Evolutionary conservation across 2,797 vertebrate species (phyloP).

Genomic region (Falco naumanni): DNA sequence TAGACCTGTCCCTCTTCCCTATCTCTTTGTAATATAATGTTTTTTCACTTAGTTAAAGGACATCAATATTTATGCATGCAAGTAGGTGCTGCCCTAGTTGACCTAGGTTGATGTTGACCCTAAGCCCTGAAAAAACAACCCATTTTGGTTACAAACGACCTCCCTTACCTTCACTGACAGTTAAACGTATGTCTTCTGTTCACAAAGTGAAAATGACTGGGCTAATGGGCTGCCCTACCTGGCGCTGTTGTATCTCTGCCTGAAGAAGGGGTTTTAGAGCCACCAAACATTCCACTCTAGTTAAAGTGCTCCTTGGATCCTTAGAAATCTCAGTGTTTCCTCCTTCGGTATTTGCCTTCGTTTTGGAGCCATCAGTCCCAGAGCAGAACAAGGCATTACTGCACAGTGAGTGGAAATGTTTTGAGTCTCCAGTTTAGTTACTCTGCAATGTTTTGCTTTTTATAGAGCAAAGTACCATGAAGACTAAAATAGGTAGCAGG

Average conservation of each 20-base stretch:
- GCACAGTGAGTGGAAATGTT: background rate
- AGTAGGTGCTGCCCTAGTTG: background rate
- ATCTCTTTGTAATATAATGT: background rate
- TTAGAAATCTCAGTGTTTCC: background rate
- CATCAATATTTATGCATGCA: background rate
- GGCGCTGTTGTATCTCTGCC: background rate
- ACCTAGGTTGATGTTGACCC: background rate
- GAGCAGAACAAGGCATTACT: background rate
- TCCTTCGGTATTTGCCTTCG: background rate
- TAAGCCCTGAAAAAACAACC: background rate
- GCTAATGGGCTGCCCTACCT: background rate
- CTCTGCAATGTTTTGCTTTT: background rate
- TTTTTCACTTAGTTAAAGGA: background rate
- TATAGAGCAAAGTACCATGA: background rate
- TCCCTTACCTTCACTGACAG: background rate
- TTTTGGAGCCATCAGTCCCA: background rate
- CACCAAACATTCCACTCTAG: background rate
- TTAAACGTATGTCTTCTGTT: background rate
- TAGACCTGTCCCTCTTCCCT: background rate
- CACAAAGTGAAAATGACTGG: background rate
- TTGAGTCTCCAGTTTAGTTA: background rate
- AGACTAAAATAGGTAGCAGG: background rate
- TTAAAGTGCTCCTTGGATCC: background rate
- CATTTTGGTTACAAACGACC: background rate
- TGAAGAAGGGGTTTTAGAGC: background rate